These are phyloP conservation scores for Onychostruthus taczanowskii DNA, from an alignment of 2,113 vertebrate genomes.

Conservation along the genomic window DNA sequence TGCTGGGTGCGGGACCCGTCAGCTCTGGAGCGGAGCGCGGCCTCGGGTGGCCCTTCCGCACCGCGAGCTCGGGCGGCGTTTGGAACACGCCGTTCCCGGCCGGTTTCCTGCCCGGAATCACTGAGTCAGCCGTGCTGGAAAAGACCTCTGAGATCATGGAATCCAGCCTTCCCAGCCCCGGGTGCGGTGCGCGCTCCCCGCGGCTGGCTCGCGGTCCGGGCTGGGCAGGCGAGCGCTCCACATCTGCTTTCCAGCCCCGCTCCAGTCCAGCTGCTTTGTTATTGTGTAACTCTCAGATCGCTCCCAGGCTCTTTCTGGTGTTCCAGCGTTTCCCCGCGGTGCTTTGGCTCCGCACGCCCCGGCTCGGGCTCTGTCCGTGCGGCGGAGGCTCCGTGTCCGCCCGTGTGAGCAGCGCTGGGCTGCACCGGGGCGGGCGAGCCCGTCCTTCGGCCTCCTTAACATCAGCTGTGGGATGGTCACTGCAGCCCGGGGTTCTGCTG, in stretches of 20 bases:
- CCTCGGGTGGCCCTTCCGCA: background rate
- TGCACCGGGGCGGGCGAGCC: fast-evolving
- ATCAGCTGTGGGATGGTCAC: fast-evolving
- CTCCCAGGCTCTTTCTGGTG: fast-evolving
- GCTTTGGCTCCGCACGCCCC: fast-evolving
- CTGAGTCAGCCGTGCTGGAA: background rate
- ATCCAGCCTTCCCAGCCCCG: no score
- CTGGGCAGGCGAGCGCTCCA: fast-evolving
- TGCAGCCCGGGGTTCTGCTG: fast-evolving
- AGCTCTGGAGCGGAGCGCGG: background rate
- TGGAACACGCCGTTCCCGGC: background rate
- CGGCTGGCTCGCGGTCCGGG: background rate
- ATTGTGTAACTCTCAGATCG: fast-evolving
- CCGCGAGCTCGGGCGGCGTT: background rate
- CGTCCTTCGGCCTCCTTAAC: background rate
- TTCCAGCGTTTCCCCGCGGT: fast-evolving
- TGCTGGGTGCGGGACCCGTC: background rate
- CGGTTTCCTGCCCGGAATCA: background rate
- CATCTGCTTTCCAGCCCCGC: background rate
- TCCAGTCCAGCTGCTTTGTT: no score
- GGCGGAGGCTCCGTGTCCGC: fast-evolving
- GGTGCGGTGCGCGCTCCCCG: background rate
- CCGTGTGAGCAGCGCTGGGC: fast-evolving
- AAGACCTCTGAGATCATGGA: fast-evolving
- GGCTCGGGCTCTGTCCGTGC: fast-evolving